Percentiles rank a stretch among this genome's conserved stretches.
Conservation (phyloP, 2,888 invertebrate species). For the Agrochola lychnidis region DNA sequence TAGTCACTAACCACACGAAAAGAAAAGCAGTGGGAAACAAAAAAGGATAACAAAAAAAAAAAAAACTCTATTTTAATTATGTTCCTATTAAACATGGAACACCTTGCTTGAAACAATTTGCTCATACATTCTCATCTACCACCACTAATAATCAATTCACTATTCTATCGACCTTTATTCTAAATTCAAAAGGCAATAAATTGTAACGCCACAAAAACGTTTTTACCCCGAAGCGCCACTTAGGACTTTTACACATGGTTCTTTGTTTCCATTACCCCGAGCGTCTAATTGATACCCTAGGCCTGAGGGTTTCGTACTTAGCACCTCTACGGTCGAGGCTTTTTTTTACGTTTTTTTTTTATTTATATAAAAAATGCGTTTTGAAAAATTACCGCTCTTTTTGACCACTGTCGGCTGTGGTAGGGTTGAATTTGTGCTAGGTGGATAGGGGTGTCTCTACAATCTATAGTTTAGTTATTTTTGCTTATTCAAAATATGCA, state of each 20-base stretch:
- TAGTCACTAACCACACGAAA: too few relatives aligned
- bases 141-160: constrained; percentile 24
- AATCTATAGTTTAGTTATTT: background rate
- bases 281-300: constrained; percentile 80
- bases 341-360: constrained; percentile 62
- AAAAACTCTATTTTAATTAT: background rate
- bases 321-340: constrained; percentile 77
- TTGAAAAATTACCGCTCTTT: constrained; percentile 71
- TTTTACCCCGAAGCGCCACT: constrained; percentile 82
- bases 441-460: constrained; percentile 68
- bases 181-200: constrained; percentile 65
- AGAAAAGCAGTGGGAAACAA: too few relatives aligned
- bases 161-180: constrained; percentile 24
- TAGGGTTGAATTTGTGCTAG: constrained; percentile 70
- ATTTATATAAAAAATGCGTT: constrained; percentile 63
- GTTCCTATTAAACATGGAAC: background rate
- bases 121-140: background rate
- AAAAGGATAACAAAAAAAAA: too few relatives aligned
- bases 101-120: background rate
- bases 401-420: constrained; percentile 69
- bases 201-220: constrained; percentile 70
- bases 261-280: constrained; percentile 72
- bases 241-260: constrained; percentile 81
- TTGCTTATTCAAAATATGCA: background rate
- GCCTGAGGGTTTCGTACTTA: constrained; percentile 78